These are phyloP conservation scores for Xestoiulus laeticollis DNA, from an alignment of 2,888 invertebrate species.

Conservation along the genomic window DNA sequence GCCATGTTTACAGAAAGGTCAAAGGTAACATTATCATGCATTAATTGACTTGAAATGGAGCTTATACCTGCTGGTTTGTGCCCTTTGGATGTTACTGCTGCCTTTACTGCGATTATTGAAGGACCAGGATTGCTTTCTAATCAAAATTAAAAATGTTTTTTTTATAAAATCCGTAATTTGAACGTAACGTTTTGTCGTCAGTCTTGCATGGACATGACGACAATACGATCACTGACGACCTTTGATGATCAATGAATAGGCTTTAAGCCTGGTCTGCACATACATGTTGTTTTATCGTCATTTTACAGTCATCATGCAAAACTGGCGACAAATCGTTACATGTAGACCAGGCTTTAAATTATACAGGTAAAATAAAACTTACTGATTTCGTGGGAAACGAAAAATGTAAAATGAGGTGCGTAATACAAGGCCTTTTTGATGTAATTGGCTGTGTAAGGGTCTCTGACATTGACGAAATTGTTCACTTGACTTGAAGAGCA, in stretches of 20 bases:
- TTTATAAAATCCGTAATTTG: too few species aligned
- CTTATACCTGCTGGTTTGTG: constrained; percentile 46
- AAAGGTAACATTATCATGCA: neutral
- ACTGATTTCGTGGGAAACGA: constrained; percentile 41
- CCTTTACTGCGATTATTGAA: constrained; percentile 39
- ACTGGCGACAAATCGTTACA: too few species aligned
- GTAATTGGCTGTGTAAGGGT: constrained; percentile 47
- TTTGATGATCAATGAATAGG: too few species aligned
- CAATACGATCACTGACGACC: too few species aligned
- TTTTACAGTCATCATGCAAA: too few species aligned
- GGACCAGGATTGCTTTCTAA: neutral
- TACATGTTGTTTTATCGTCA: too few species aligned
- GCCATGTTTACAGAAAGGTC: neutral
- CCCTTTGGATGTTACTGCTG: neutral
- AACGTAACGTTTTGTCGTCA: too few species aligned
- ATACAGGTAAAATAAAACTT: too few species aligned
- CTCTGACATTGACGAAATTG: constrained; percentile 39
- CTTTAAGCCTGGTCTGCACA: too few species aligned
- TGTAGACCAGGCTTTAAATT: too few species aligned
- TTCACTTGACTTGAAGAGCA: neutral
- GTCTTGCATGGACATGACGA: too few species aligned
- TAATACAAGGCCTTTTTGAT: constrained; percentile 46
- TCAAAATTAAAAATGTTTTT: neutral
- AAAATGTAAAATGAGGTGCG: constrained; percentile 38
- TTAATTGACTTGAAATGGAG: neutral